Evolutionary conservation across 2,888 invertebrate genomes (phyloP), one percentile per base, ranked within the genome.

Genomic region (Tenthredo livida): DNA sequence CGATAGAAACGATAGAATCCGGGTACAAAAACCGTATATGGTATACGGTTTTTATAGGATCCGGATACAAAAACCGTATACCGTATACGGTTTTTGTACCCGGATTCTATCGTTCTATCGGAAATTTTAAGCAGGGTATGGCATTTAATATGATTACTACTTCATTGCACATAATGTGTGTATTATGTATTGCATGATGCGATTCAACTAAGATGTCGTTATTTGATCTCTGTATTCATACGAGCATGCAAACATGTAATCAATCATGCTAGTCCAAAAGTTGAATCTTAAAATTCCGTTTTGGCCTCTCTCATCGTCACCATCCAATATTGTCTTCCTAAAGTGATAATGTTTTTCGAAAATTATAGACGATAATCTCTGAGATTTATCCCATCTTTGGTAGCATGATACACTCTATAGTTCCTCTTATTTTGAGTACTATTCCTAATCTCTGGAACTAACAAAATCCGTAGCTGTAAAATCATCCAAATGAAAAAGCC

Each of bases 401-500:
- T 67, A 33, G 67, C 33, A 67, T 67, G 67, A 33, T 33, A 33
- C 29, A 33, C 12, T 67, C 29, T 33, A 25, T 61, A 29, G 37
- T 70, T 70, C 33, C 25, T 29, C 17, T 37, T 37, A 33, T 33
- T 70, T 70, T 37, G 15, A 37, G 70, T 70, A 6, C 17, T 15
- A 4, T 70, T 37, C 15, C 17, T n/a, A 9, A 15, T 5, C 7
- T 70, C 7, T 33, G 7, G 6, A 15, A 17, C 33, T 37, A 10
- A 67, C 6, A 2, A 29, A 65, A 15, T 65, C 37, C 33, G 37
- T 37, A 29, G 15, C 70, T 70, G 15, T 37, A 21, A 70, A 37
- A 70, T 70, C 33, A 70, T 33, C 37, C 3, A 47, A 17, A 80
- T 78, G 47, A 61, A 61, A 61, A 25, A 61, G 10, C 61, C 61